Percentiles rank a stretch among this genome's conserved stretches.
Conservation (phyloP, 2,888 invertebrate species). For the Apoda limacodes region DNA sequence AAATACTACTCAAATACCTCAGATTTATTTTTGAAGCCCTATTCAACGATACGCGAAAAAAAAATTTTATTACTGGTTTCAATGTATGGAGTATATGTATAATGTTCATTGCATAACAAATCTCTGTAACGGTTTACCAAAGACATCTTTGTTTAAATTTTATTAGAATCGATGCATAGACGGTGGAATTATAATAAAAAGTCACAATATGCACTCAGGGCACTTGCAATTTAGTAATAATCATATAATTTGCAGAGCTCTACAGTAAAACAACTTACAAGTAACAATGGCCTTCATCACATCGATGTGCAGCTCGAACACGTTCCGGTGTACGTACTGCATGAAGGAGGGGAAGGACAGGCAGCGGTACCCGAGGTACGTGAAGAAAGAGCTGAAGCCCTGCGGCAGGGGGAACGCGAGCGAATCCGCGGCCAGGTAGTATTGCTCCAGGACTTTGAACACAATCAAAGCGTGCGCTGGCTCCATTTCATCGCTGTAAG, state of each 20-base stretch:
- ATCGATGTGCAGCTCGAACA: constrained; percentile 88
- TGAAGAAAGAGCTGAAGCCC: constrained; percentile 90
- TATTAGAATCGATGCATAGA: too few species aligned
- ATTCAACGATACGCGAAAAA: too few species aligned
- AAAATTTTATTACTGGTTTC: too few species aligned
- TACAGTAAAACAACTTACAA: constrained; percentile 55
- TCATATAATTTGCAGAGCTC: background rate
- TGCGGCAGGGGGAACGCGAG: constrained; percentile 84
- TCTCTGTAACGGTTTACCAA: too few species aligned
- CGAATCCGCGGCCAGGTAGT: constrained; percentile 81
- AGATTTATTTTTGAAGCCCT: too few species aligned
- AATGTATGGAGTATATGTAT: too few species aligned
- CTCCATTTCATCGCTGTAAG: constrained; percentile 81
- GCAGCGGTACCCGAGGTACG: constrained; percentile 85
- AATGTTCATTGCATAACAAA: too few species aligned
- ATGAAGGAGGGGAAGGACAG: constrained; percentile 82
- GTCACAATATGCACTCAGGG: too few species aligned
- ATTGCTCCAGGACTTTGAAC: constrained; percentile 84
- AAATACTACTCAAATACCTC: too few species aligned
- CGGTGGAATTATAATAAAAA: background rate
- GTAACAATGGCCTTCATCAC: constrained; percentile 87
- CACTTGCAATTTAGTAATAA: background rate
- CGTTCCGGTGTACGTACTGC: constrained; percentile 86
- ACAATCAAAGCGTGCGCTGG: constrained; percentile 77
- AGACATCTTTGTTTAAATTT: too few species aligned